Base-by-base conservation (phyloP, 1,140 invertebrate genomes). In the Lycorma delicatula region DNA sequence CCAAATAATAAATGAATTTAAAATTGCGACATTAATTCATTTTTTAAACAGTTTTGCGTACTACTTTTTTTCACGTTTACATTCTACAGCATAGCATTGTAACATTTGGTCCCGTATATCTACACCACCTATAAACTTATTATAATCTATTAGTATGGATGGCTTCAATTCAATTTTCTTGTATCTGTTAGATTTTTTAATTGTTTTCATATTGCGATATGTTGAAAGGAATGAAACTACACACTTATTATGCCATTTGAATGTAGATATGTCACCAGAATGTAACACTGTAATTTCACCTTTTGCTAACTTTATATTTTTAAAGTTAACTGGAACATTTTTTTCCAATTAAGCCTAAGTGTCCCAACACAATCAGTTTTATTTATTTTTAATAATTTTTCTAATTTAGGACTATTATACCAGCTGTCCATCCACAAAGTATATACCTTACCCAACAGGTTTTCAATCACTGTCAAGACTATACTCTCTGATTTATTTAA, bases 81-180 rank as follows among this genome's bases (percentile, higher is more conserved):
- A 5, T 29, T 38, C 31, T 16, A 36, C 18, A 23, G 38, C 51
- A 54, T 55, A 59, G 28, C 29, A 55, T 34, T 50, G 7, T 7
- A 59, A 25, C 34, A 59, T 59, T 22, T 59, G 57, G 34, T 59
- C 57, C 20, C 51, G 2, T 7, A 59, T n/a, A 54, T 59, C 57
- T 5, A 59, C 29, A 1, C 57, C 36, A 13, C 57, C 51, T 29
- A 59, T 59, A 18, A 31, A 20, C 25, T 46, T 59, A 26, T 48
- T 59, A 34, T 59, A 59, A 27, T 59, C 50, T 38, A 59, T 3
- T 55, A 50, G 29, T 29, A 29, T n/a, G n/a, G 9, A 38, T 34
- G 2, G 57, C 31, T 46, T 59, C 54, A 9, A 59, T 22, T 36
- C 38, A 27, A 3, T 59, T 22, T 18, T n/a, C 16, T 22, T n/a